Evolutionary conservation across 2,888 invertebrate genomes (phyloP), one percentile per base, ranked within the genome.

Genomic region (Mamestra brassicae): DNA sequence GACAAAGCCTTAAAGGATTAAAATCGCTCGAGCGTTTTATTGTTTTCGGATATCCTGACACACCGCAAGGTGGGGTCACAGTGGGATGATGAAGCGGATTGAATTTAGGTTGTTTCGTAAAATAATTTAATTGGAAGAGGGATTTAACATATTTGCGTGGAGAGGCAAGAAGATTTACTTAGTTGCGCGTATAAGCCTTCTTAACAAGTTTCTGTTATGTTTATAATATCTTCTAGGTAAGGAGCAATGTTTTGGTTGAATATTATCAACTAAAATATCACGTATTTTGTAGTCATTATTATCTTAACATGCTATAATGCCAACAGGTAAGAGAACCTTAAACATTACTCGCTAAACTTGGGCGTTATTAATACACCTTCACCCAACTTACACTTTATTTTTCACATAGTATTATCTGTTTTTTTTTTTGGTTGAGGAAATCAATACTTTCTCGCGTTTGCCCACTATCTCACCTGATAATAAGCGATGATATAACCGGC

Each of bases 21-120:
- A 91, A 93, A 89, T 88, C 92, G 90, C 85, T 91, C 89, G 88
- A 91, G 89, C 94, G 91, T 93, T 94, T 94, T 93, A 94, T 94
- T 93, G 94, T 94, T 93, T 94, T 91, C 90, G 90, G 90, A 91
- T 92, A 93, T 91, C 88, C 89, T 83, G 81, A 83, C 84, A 84
- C 70, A 84, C 88, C 85, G 71, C 85, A 82, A 72, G 87, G 85
- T 80, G 42, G 78, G 82, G 83, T 69, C 58, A 61, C 73, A 81
- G 58, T 81, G 78, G 11, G 15, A 57, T 45, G 61, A 45, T 54
- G 67, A 36, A 78, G 75, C 77, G 81, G 66, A 71, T 74, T 42
- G 62, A 73, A 72, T 60, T 76, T 68, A 42, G 67, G 68, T 65
- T 70, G 57, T 80, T 81, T 65, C 10, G 58, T 72, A 36, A 80